phyloP scores from a whole-genome alignment of 1,140 invertebrate species.

The Cotesia vestalis region DNA sequence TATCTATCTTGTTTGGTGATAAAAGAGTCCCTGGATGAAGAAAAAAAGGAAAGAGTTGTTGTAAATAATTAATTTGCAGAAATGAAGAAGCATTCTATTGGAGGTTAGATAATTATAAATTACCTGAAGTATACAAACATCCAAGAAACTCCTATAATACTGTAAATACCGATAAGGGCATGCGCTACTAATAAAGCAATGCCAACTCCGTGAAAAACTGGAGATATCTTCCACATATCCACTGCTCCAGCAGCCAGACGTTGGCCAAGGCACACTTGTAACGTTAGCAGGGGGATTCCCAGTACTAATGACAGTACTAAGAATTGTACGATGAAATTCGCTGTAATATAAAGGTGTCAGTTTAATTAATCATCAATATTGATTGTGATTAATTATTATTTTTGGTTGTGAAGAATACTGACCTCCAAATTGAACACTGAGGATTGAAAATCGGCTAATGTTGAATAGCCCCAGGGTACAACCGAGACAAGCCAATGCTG shows the following conservation, averaged over 20 bases:
- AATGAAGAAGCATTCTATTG: too few species aligned
- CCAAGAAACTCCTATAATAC: slow-evolving; percentile 87
- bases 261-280: slow-evolving; percentile 87
- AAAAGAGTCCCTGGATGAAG: slow-evolving; percentile 78
- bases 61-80: background rate
- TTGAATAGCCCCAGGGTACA: slow-evolving; percentile 89
- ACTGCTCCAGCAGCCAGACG: slow-evolving; percentile 84
- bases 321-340: slow-evolving; percentile 90
- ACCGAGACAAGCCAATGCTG: slow-evolving; percentile 81
- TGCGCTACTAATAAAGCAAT: slow-evolving; percentile 82
- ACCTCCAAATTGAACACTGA: slow-evolving; percentile 89
- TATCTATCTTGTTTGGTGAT: slow-evolving; percentile 82
- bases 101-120: background rate
- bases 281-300: slow-evolving; percentile 85
- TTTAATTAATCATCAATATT: slow-evolving; percentile 6
- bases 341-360: slow-evolving; percentile 66
- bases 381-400: background rate
- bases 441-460: slow-evolving; percentile 86
- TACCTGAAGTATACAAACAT: slow-evolving; percentile 83
- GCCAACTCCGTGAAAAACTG: slow-evolving; percentile 88
- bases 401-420: slow-evolving; percentile 46
- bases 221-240: slow-evolving; percentile 93
- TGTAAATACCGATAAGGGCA: slow-evolving; percentile 85
- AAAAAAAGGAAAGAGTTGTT: slow-evolving; percentile 3
- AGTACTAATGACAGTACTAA: slow-evolving; percentile 82